Conservation (phyloP, 2,113 vertebrate species). For the Parus major region DNA sequence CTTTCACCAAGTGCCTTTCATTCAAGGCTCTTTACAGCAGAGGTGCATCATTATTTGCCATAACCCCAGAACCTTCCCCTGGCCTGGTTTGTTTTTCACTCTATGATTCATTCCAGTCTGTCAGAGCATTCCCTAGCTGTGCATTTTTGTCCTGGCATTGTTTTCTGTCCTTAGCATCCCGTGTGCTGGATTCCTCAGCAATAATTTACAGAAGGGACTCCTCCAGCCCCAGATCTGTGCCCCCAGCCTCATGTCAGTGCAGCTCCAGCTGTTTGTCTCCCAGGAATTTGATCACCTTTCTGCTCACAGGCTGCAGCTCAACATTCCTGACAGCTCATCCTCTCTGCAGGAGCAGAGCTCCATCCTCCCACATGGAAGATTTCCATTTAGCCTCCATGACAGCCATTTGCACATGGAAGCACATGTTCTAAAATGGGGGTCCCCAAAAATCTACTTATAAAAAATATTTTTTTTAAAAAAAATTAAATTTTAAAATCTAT, state of each 20-base stretch:
- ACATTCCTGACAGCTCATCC: not conserved
- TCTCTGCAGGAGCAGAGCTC: not conserved
- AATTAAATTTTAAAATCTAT: no score
- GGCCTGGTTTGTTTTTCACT: not conserved
- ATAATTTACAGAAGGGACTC: conserved; percentile 16
- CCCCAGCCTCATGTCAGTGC: not conserved
- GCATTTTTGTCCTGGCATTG: conserved; percentile 21
- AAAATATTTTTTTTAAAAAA: no score
- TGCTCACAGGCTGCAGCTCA: not conserved
- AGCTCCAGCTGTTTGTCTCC: not conserved
- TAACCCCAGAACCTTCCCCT: conserved; percentile 4
- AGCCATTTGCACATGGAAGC: not conserved
- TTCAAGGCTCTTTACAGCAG: not conserved
- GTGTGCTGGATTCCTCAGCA: not conserved
- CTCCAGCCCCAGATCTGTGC: not conserved
- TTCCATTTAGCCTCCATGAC: not conserved
- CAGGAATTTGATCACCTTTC: not conserved
- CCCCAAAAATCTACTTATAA: not conserved
- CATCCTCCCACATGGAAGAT: not conserved
- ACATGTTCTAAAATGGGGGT: rapidly evolving
- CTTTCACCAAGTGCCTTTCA: conserved; percentile 15
- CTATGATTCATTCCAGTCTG: conserved; percentile 6
- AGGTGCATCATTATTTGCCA: conserved; percentile 6
- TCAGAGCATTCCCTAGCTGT: not conserved
- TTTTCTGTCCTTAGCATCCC: not conserved